Evolutionary conservation across 2,888 invertebrate genomes (phyloP), one percentile per base, ranked within the genome.

Genomic region (Brachyptera risi): DNA sequence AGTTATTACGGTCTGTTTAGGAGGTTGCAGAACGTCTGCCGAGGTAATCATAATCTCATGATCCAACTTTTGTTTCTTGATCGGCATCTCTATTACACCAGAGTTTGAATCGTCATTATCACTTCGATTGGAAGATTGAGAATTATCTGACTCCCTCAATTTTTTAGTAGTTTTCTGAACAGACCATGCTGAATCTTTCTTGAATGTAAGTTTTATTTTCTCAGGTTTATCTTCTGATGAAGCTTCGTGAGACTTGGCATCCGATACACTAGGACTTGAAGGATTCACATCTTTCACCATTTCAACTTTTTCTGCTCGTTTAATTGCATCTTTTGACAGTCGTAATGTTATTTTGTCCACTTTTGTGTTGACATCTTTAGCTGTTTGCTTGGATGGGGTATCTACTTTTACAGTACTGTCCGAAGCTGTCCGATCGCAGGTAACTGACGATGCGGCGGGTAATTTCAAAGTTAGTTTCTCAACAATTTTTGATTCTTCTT

Each of bases 301-400:
- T 5, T 66, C 65, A 58, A 56, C 26, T 26, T 21, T 24, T 42
- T 24, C 24, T 44, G 44, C 21, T 63, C 65, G 19, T 21, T 27
- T 63, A 1, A 21, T 56, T 15, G 19, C 60, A 27, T 58, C 49
- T 24, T 44, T 49, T 17, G 47, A 27, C 26, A 44, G 17, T 9
- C 42, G 19, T 19, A 26, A 19, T 56, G 40, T 61, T 38, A 42
- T 49, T 64, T 57, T 67, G 62, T 54, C 65, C 62, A 11, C 78
- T 78, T 59, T 79, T 75, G 64, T 79, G 77, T 27, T 5, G n/a
- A 21, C 5, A n/a, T 47, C 47, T 47, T 47, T 47, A 2, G 47
- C 21, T 24, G 24, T 5, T 24, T 7, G 31, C 11, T 47, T 47
- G 2, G 47, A 4, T 3, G 24, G 5, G 3, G n/a, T 24, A n/a